Conservation (phyloP, 2,888 invertebrate genomes). For the Dinocampus coccinellae region DNA sequence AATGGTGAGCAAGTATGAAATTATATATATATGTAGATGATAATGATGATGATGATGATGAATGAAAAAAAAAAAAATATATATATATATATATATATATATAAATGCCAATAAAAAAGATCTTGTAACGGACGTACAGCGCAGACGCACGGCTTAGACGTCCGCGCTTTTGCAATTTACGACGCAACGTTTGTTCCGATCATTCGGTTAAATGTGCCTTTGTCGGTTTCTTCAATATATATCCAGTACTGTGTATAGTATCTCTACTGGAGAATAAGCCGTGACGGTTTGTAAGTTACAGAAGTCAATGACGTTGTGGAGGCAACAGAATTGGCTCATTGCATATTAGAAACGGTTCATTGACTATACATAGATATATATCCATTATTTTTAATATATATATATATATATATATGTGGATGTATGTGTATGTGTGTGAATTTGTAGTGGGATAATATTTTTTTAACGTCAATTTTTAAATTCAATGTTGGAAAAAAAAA, state of each 20-base stretch:
- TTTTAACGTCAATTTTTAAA: too few species aligned
- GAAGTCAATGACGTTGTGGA: not conserved
- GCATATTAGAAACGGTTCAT: not conserved
- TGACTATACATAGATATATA: not conserved
- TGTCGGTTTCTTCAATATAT: constrained; percentile 28
- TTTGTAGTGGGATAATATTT: too few species aligned
- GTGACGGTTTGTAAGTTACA: not conserved
- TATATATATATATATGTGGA: not conserved
- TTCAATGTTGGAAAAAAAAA: too few species aligned
- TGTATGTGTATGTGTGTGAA: too few species aligned
- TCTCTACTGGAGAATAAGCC: not conserved
- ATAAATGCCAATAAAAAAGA: not conserved
- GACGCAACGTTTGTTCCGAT: constrained; percentile 6
- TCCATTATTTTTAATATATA: not conserved
- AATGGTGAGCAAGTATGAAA: not conserved
- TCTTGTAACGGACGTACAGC: constrained; percentile 17
- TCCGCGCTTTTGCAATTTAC: constrained; percentile 29
- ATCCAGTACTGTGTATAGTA: not conserved
- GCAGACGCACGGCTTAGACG: not conserved
- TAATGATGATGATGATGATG: constrained; percentile 11
- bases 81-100: too few species aligned
- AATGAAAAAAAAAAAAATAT: not conserved
- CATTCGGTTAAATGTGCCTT: constrained; percentile 11
- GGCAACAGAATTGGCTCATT: not conserved
- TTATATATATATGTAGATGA: not conserved